Conservation (phyloP, 2,113 vertebrate species). For the Coreoperca whiteheadi region DNA sequence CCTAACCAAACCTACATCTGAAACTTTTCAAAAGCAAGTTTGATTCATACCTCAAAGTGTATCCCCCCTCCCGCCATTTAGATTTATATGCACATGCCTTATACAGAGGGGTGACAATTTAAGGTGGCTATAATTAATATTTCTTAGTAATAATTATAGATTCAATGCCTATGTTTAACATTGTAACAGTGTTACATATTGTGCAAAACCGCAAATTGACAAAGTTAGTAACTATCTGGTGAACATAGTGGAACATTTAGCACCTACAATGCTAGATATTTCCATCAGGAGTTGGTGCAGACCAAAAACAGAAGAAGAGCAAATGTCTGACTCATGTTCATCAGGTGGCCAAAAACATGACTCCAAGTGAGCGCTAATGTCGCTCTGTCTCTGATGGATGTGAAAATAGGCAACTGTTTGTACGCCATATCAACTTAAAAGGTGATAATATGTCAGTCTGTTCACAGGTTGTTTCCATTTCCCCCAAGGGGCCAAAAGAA, state of each 20-base stretch:
- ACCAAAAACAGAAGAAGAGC: not conserved
- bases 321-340: not conserved
- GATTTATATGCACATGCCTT: not conserved
- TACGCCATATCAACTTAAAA: not conserved
- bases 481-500: not conserved
- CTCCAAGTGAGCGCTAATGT: not conserved
- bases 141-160: not conserved
- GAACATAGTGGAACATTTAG: not conserved
- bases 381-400: not conserved
- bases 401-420: not conserved
- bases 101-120: not conserved
- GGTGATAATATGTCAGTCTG: not conserved
- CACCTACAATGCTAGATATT: not conserved
- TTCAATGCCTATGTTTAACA: no score
- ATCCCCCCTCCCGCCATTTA: not conserved
- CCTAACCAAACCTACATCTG: not conserved
- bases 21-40: not conserved
- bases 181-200: not conserved
- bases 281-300: not conserved
- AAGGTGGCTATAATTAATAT: not conserved
- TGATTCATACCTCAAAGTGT: slow-evolving; percentile 1
- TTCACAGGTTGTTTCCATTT: not conserved
- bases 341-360: not conserved
- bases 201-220: not conserved
- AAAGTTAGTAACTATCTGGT: not conserved